These are phyloP conservation scores for Aulostomus chinensis DNA, from an alignment of 2,797 vertebrate genomes.

Conservation along the genomic window DNA sequence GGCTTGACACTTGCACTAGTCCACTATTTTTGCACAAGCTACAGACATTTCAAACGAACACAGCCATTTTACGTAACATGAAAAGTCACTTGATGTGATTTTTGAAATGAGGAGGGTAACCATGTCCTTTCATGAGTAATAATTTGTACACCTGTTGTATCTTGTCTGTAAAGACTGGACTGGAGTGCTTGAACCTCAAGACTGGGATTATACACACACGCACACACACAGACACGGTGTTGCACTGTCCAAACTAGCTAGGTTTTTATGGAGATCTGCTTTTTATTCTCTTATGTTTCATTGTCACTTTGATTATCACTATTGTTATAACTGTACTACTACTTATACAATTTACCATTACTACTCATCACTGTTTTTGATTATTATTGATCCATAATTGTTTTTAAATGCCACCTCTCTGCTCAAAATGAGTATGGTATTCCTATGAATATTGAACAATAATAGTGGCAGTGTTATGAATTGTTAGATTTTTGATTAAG, in stretches of 20 bases:
- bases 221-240: constrained; percentile 68
- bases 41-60: constrained; percentile 69
- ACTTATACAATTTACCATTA: constrained; percentile 83
- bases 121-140: constrained; percentile 61
- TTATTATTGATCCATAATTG: constrained; percentile 82
- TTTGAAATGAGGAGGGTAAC: constrained; percentile 44
- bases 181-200: constrained; percentile 73
- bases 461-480: constrained; percentile 84
- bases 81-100: constrained; percentile 63
- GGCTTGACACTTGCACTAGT: constrained; percentile 81
- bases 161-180: constrained; percentile 79
- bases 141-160: constrained; percentile 69
- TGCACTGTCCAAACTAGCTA: constrained; percentile 83
- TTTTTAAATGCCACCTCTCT: constrained; percentile 79
- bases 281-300: constrained; percentile 81
- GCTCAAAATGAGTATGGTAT: constrained; percentile 77
- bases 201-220: constrained; percentile 72
- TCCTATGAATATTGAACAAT: constrained; percentile 83
- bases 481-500: constrained; percentile 85
- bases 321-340: constrained; percentile 86
- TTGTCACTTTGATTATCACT: constrained; percentile 86
- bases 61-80: constrained; percentile 64
- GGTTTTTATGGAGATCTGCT: constrained; percentile 82
- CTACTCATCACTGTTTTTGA: constrained; percentile 84
- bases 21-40: constrained; percentile 81